Evolutionary conservation across 2,888 invertebrate species (phyloP), one percentile per base, ranked within the genome.

Genomic region (Anthrax anthrax): DNA sequence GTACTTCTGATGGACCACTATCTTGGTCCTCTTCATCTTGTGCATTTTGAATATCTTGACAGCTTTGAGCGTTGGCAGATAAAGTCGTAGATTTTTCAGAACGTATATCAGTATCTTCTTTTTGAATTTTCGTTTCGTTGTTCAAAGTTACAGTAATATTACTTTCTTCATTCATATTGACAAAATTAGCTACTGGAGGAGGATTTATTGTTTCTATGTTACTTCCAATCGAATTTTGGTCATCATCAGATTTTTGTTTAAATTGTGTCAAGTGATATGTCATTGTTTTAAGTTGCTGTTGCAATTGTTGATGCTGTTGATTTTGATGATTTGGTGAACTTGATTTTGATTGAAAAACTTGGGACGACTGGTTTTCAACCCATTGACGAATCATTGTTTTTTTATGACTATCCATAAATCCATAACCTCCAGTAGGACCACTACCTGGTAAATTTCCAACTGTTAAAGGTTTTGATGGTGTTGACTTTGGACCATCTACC

Each of bases 401-500:
- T 63, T 92, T 92, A 58, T 89, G 88, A 56, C 77, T 85, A 59
- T 91, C 91, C 90, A 91, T 90, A 58, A 86, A 90, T 1, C 91
- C 86, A 60, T 91, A 90, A 0, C 84, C 80, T 13, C 46, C 39
- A 4, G 49, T 37, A 12, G 43, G 46, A 14, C 44, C 39, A 18
- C 44, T 47, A 14, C 60, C 54, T 12, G 66, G 68, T n/a, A 67
- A 48, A 52, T 64, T 64, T 4, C 61, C 63, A 2, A 60, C 62
- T 14, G 63, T 63, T 6, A 70, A 62, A 18, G 82, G 76, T 32
- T 69, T 56, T 54, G 65, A 70, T 47, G 70, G 70, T 57, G 71
- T 70, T 56, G 85, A 83, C 75, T 87, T 83, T 2, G 95, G 95
- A 1, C 95, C 95, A 64, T 95, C 95, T 46, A 95, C 85, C 95